Base-by-base conservation (phyloP, 1,140 invertebrate genomes). In the Eriocheir sinensis region DNA sequence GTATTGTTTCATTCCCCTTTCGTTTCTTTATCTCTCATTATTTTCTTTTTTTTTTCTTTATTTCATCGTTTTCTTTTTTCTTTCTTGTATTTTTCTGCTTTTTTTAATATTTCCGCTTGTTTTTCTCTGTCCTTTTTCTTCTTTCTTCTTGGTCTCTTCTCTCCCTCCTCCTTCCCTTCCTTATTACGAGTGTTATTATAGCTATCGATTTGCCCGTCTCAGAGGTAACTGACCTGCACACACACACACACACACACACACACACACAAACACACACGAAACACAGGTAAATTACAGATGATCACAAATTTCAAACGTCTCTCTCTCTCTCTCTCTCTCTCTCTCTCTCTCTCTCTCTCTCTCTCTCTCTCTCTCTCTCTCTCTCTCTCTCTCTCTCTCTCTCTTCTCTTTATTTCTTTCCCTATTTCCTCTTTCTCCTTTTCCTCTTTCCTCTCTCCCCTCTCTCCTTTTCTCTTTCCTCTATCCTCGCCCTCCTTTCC, bases 361-460 rank as follows among this genome's bases (percentile, higher is more conserved):
- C 36, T 89, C 36, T 89, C 36, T 89, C 36, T 89, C 36, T 89
- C 36, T 89, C 36, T 90, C 38, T 90, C 38, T 90, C 38, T 90
- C 17, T 90, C 38, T 90, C 17, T 90, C 38, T 90, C 89, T 90
- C 12, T 91, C 89, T 91, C n/a, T 48, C 89, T 91, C 44, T 60
- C 44, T 41, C 6, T 15, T 17, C n/a, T n/a, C n/a, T n/a, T n/a
- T n/a, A n/a, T n/a, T n/a, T n/a, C n/a, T n/a, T n/a, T n/a, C n/a
- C n/a, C n/a, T n/a, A n/a, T n/a, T n/a, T n/a, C n/a, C 36, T 38
- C 38, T 38, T 17, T 88, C 85, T 38, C 34, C 30, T 38, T 88
- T 17, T 88, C 34, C 21, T 38, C 41, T 32, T 38, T 9, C 41
- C 32, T 88, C 30, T 88, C 36, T 88, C n/a, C 30, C 41, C n/a